These are phyloP conservation scores for Psittacara wagleri DNA, from an alignment of 2,113 vertebrate genomes.

Conservation along the genomic window DNA sequence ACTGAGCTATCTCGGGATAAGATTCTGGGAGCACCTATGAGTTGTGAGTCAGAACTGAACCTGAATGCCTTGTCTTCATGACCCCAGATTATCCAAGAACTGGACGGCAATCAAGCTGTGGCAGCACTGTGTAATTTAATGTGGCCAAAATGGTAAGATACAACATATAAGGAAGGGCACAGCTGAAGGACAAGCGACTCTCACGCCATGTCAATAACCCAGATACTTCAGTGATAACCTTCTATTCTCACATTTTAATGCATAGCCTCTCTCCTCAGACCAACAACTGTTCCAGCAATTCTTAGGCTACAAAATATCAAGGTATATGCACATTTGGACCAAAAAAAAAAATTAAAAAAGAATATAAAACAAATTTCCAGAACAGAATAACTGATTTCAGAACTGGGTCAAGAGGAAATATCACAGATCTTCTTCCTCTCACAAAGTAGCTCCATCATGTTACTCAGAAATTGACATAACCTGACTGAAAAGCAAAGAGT, in stretches of 20 bases:
- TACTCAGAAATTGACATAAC: neutral
- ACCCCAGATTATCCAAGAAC: neutral
- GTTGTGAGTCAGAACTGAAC: neutral
- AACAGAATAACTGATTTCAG: neutral
- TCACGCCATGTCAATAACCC: neutral
- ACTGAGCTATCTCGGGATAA: neutral
- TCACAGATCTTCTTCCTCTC: neutral
- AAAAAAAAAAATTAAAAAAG: neutral
- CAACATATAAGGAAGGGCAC: fast-evolving
- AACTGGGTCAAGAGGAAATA: neutral
- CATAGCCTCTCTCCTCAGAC: neutral
- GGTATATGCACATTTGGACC: fast-evolving
- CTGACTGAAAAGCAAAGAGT: neutral
- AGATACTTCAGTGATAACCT: neutral
- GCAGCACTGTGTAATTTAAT: neutral
- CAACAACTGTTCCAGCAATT: neutral
- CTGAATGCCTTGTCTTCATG: neutral
- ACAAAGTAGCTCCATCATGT: neutral
- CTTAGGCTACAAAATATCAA: neutral
- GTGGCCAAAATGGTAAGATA: neutral
- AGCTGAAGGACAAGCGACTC: neutral
- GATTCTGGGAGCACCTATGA: neutral
- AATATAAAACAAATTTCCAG: neutral
- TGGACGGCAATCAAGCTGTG: neutral
- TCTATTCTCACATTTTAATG: neutral